Evolutionary conservation across 2,113 vertebrate genomes (phyloP), one percentile per base, ranked within the genome.

Genomic region (Struthidea cinerea): DNA sequence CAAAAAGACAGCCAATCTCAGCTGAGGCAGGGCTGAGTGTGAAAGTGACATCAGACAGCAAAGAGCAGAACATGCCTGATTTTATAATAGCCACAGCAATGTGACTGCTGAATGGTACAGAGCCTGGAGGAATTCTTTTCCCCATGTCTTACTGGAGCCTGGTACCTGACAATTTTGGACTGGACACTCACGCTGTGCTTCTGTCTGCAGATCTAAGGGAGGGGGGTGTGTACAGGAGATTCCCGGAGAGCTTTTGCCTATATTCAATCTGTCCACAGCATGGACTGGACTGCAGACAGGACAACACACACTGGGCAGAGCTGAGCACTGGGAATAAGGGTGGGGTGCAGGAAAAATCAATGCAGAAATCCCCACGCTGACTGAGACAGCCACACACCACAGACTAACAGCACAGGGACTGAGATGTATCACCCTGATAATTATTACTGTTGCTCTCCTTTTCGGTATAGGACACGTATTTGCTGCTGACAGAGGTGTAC

Each of bases 241-340:
- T 57, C 49, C n/a, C 6, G 0, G 1, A 60, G 23, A 23, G 32
- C 8, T 87, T 2, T 1, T 71, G 16, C 11, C 46, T 52, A 3
- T n/a, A 37, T 32, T 69, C 26, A 55, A 18, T 28, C 56, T 56
- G 33, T 18, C 41, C 37, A 22, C 1, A 8, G 37, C 69, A 55
- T 0, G 1, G 44, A 46, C 46, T 39, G 49, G 71, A 18, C 71
- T 78, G 80, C 30, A 75, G 47, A 16, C 1, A 78, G 52, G 84
- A 23, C 0, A 1, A 26, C 33, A 42, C 8, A 46, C 2, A 10
- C 26, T 5, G 5, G 35, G 70, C 67, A 88, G 32, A 71, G 33
- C 16, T 18, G 27, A 63, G 53, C 2, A 9, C n/a, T 60, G 57
- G 44, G 27, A 82, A 7, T 19, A 82, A 68, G 11, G 26, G 46